A percentile compares a stretch with the other conserved stretches of the same genome.
phyloP scores from a whole-genome alignment of 2,888 invertebrate species.

The Lapara coniferarum region DNA sequence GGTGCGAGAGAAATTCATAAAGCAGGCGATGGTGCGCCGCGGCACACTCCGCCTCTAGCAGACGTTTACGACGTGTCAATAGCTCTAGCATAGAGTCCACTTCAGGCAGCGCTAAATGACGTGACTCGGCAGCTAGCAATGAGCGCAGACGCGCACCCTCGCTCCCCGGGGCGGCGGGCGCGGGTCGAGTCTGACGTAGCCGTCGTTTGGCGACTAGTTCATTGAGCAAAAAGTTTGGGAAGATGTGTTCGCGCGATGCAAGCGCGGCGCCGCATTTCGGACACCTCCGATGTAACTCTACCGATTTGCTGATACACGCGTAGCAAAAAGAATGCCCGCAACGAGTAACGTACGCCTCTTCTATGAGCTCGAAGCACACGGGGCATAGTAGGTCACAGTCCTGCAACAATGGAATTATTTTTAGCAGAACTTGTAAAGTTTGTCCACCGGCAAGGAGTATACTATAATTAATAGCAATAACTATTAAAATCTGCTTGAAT shows the following conservation, averaged over 20 bases:
- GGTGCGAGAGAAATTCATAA: slow-evolving; percentile 91
- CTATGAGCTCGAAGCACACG: slow-evolving; percentile 94
- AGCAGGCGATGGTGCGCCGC: slow-evolving; percentile 92
- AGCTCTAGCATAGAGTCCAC: slow-evolving; percentile 92
- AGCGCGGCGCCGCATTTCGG: slow-evolving; percentile 92
- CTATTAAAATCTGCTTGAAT: no score
- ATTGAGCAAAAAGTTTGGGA: slow-evolving; percentile 93
- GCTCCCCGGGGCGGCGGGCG: slow-evolving; percentile 33
- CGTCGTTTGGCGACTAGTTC: slow-evolving; percentile 79
- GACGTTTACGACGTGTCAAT: slow-evolving; percentile 89
- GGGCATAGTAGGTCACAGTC: slow-evolving; percentile 87
- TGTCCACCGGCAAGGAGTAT: no score
- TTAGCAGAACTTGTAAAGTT: not conserved
- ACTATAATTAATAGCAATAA: no score
- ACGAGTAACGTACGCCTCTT: slow-evolving; percentile 94
- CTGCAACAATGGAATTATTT: slow-evolving; percentile 33
- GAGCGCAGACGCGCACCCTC: slow-evolving; percentile 78
- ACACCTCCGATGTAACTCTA: slow-evolving; percentile 91
- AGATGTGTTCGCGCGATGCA: slow-evolving; percentile 88
- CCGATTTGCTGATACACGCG: slow-evolving; percentile 92
- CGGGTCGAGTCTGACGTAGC: slow-evolving; percentile 27
- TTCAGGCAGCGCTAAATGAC: slow-evolving; percentile 89
- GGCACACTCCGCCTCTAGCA: slow-evolving; percentile 91
- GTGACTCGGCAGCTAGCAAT: slow-evolving; percentile 87
- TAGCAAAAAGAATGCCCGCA: slow-evolving; percentile 97